These are phyloP conservation scores for Oscarella lobularis DNA, from an alignment of 37 sponge, comb jelly and placozoan genomes.

Conservation along the genomic window DNA sequence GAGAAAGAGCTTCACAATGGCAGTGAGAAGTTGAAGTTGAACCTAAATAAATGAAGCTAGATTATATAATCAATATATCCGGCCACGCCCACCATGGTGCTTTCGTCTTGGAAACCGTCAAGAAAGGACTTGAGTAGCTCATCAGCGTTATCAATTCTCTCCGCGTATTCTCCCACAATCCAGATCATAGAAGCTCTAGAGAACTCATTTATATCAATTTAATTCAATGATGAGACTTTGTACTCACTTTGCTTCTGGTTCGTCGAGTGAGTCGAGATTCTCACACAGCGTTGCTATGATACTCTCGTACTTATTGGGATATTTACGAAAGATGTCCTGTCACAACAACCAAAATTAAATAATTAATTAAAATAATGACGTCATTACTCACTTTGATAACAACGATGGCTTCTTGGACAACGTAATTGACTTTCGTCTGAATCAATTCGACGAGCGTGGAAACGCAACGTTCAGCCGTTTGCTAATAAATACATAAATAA, in stretches of 20 bases:
- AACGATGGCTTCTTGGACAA: slow-evolving; percentile 93
- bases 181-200: slow-evolving; percentile 97
- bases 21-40: slow-evolving; percentile 92
- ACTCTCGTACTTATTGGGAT: slow-evolving; percentile 97
- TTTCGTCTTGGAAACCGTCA: slow-evolving; percentile 90
- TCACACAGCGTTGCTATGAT: slow-evolving; percentile 95
- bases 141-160: slow-evolving; percentile 88
- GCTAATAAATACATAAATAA: slow-evolving; percentile 8
- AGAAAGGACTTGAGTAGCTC: slow-evolving; percentile 80
- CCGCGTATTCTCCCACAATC: slow-evolving; percentile 98
- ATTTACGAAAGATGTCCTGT: slow-evolving; percentile 94
- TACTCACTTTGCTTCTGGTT: slow-evolving; percentile 93
- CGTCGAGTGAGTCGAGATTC: slow-evolving; percentile 95
- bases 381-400: slow-evolving; percentile 69
- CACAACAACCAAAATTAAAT: slow-evolving; percentile 3
- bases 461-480: slow-evolving; percentile 85
- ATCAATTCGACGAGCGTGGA: slow-evolving; percentile 89
- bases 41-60: too few relatives aligned
- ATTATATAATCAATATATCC: background rate
- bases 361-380: background rate
- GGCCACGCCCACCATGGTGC: slow-evolving; percentile 35
- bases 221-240: background rate
- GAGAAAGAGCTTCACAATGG: slow-evolving; percentile 94
- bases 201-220: background rate
- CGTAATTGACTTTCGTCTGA: slow-evolving; percentile 97